These are phyloP conservation scores for Branchellion lobata DNA, from an alignment of 2,888 invertebrate species.

Conservation along the genomic window DNA sequence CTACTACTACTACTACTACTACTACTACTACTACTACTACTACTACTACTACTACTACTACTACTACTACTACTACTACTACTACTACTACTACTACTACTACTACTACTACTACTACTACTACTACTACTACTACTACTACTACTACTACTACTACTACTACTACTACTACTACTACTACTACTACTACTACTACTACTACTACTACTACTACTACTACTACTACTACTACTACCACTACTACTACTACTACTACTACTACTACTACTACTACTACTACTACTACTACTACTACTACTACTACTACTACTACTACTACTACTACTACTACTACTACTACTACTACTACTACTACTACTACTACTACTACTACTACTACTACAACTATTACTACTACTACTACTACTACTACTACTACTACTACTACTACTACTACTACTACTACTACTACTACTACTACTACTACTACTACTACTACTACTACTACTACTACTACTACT, in stretches of 20 bases:
- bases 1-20: constrained; percentile 23
- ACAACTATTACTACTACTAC: neutral
- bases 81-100: constrained; percentile 33
- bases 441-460: constrained; percentile 33
- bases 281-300: constrained; percentile 33
- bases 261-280: constrained; percentile 20
- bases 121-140: constrained; percentile 28
- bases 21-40: constrained; percentile 21
- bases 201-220: constrained; percentile 24
- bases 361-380: neutral
- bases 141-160: constrained; percentile 20
- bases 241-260: constrained; percentile 24
- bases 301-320: constrained; percentile 31
- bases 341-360: constrained; percentile 29
- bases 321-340: constrained; percentile 33
- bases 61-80: constrained; percentile 32
- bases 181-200: constrained; percentile 24
- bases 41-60: constrained; percentile 30
- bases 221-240: constrained; percentile 25
- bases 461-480: constrained; percentile 17
- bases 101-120: constrained; percentile 29
- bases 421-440: constrained; percentile 33
- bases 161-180: constrained; percentile 21
- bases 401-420: neutral
- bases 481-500: neutral